phyloP scores from a whole-genome alignment of 1,140 invertebrate species.

The Anoplolepis gracilipes region DNA sequence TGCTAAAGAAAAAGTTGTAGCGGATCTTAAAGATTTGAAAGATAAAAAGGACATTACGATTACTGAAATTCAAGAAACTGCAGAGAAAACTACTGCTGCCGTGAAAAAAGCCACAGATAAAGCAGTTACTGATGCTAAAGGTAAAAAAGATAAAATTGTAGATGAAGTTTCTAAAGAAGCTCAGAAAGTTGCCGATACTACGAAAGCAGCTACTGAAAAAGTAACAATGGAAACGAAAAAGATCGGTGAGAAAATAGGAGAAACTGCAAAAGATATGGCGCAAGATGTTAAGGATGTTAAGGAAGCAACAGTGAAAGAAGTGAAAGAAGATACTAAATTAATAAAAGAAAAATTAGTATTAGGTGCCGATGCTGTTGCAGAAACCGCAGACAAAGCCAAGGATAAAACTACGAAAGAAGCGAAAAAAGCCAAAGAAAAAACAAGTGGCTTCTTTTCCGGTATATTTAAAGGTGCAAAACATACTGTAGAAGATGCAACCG shows the following conservation, averaged over 20 bases:
- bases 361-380: not conserved
- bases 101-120: constrained; percentile 68
- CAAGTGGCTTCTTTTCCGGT: constrained; percentile 59
- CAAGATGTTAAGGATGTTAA: constrained; percentile 39
- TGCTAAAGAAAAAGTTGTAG: constrained; percentile 57
- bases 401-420: constrained; percentile 56
- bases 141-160: constrained; percentile 40
- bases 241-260: not conserved
- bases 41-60: constrained; percentile 67
- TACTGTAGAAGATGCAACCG: constrained; percentile 76
- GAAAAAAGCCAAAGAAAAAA: constrained; percentile 36
- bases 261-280: not conserved
- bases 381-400: not conserved
- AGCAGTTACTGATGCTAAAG: not conserved
- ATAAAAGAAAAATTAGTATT: constrained; percentile 19
- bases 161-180: not conserved
- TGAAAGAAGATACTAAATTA: constrained; percentile 16
- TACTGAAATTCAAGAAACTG: constrained; percentile 4
- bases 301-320: constrained; percentile 14
- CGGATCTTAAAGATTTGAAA: not conserved
- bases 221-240: not conserved
- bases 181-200: not conserved
- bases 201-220: constrained; percentile 40
- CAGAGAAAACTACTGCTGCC: not conserved
- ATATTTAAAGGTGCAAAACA: constrained; percentile 73